A percentile compares a stretch with the other conserved stretches of the same genome.
phyloP scores from a whole-genome alignment of 1,140 invertebrate genomes.

The Pseudomyrmex sp. region DNA sequence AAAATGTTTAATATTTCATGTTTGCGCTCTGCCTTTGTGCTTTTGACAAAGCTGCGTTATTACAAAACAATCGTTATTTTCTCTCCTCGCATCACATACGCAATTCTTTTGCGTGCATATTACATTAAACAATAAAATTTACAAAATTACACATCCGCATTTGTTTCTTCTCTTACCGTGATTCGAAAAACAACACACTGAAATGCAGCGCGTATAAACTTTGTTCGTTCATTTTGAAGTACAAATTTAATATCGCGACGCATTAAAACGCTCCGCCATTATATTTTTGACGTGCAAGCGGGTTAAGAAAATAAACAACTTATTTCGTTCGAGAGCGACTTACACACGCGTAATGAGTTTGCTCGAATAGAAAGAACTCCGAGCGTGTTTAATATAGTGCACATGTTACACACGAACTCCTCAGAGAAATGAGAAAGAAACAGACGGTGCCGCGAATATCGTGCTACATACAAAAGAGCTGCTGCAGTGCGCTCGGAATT shows the following conservation, averaged over 20 bases:
- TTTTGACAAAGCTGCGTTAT: background rate
- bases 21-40: background rate
- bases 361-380: slow-evolving; percentile 11
- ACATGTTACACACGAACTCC: slow-evolving; percentile 50
- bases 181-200: too few species aligned
- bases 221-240: background rate
- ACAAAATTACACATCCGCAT: too few species aligned
- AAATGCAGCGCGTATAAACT: background rate
- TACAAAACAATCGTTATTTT: too few species aligned
- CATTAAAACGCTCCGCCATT: background rate
- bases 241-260: slow-evolving; percentile 15
- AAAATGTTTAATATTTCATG: slow-evolving; percentile 1
- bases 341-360: slow-evolving; percentile 35
- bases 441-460: slow-evolving; percentile 41
- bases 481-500: background rate
- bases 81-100: too few species aligned
- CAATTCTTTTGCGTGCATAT: too few species aligned
- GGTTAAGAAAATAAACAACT: slow-evolving; percentile 44
- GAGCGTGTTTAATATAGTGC: slow-evolving; percentile 43
- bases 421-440: slow-evolving; percentile 57
- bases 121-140: too few species aligned
- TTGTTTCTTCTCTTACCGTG: too few species aligned
- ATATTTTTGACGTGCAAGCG: slow-evolving; percentile 3
- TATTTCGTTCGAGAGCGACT: slow-evolving; percentile 19
- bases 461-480: background rate